A percentile compares a stretch with the other conserved stretches of the same genome.
Conservation (phyloP, 2,888 invertebrate genomes). For the Spilosoma lubricipeda region DNA sequence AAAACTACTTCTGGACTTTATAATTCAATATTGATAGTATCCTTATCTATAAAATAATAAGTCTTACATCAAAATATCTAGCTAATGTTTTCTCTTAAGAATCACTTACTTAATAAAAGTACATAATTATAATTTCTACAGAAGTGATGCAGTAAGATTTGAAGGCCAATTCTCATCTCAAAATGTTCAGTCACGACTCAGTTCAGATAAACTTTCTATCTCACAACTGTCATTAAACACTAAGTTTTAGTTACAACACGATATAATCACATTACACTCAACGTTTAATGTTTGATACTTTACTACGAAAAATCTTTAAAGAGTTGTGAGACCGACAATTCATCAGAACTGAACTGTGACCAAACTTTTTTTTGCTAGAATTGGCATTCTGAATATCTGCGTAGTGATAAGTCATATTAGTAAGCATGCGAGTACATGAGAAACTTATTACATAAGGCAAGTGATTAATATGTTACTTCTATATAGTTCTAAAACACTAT, state of each 20-base stretch:
- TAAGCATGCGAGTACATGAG: conserved; percentile 74
- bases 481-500: conserved; percentile 43
- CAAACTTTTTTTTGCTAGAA: no score
- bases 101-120: conserved; percentile 58
- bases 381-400: conserved; percentile 23
- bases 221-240: no score
- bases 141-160: conserved; percentile 31
- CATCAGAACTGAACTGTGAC: no score
- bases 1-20: conserved; percentile 65
- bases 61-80: conserved; percentile 61
- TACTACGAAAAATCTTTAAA: no score
- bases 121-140: conserved; percentile 45
- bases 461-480: conserved; percentile 56
- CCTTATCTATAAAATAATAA: conserved; percentile 60
- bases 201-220: no score
- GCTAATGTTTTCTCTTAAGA: conserved; percentile 53
- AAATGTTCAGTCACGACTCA: no score
- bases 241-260: no score
- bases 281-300: no score
- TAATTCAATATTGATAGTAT: conserved; percentile 57
- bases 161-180: not conserved
- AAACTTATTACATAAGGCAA: conserved; percentile 76
- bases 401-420: conserved; percentile 54
- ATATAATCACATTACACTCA: no score
- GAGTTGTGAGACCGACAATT: no score